Base-by-base conservation (phyloP, 2,888 invertebrate genomes). In the Synanthedon andrenaeformis region DNA sequence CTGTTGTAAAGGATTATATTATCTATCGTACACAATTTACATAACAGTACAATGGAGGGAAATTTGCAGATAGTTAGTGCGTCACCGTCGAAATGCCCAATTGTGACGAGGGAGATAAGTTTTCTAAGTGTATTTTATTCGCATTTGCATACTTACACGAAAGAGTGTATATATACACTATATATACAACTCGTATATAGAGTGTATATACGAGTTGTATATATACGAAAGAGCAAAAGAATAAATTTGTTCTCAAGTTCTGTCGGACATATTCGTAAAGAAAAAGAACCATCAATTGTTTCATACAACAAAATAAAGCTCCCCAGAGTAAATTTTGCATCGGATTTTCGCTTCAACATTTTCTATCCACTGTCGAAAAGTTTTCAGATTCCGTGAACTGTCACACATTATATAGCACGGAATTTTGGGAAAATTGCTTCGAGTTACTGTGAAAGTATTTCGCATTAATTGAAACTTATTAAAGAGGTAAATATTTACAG, bases 21-120 rank as follows among this genome's bases (percentile, higher is more conserved):
- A 59, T 55, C 55, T 56, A 55, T 58, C 56, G 57, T 50, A 62
- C 59, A 58, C 60, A 57, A 68, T 69, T 69, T 66, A 61, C 67
- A 65, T 64, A 60, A 64, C 56, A 59, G 62, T 55, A 54, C 49
- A 58, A 55, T 58, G 58, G 60, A 60, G 55, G 56, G 55, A 56
- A 59, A 57, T 54, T 57, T 56, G 50, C 58, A 53, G 56, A 58
- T 58, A 61, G 58, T 62, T 58, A 53, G 55, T 53, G 56, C 52
- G 54, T 52, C 57, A 51, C 51, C 55, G 52, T 57, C 59, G 52
- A 57, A 58, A 54, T 57, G 55, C 50, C 54, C 51, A 35, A 58
- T 57, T 57, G 59, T 58, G 54, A 51, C 41, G 48, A 42, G 28
- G 35, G 42, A 52, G 55, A 56, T 58, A 57, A 61, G 55, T 57